Conservation (phyloP, 2,888 invertebrate species). For the Drosophila hamatofila region DNA sequence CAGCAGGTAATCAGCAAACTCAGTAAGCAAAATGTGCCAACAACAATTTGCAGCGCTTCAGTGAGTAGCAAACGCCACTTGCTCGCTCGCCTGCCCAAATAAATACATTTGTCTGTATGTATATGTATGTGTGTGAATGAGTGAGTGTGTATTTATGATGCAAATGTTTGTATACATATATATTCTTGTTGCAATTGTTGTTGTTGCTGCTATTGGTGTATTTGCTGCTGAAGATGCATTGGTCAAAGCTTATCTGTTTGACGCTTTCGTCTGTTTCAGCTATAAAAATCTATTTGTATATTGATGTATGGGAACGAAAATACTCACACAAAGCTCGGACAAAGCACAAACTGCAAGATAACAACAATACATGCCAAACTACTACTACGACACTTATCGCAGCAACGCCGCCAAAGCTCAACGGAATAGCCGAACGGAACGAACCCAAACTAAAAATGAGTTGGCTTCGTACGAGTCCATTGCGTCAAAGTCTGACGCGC, state of each 20-base stretch:
- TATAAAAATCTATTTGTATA: constrained; percentile 25
- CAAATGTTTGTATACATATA: constrained; percentile 8
- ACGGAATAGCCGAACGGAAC: constrained; percentile 20
- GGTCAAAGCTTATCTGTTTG: constrained; percentile 42
- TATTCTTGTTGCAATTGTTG: constrained; percentile 11
- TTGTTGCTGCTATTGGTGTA: constrained; percentile 6
- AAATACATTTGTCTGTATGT: constrained; percentile 14
- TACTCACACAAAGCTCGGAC: constrained; percentile 45
- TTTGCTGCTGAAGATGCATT: constrained; percentile 23
- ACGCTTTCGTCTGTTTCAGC: constrained; percentile 36
- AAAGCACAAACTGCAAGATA: constrained; percentile 42
- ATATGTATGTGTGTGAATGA: not conserved
- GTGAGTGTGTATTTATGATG: constrained; percentile 16
- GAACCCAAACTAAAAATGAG: constrained; percentile 86
- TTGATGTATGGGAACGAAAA: constrained; percentile 41
- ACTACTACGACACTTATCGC: constrained; percentile 45
- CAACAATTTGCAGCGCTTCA: constrained; percentile 59
- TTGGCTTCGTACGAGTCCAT: constrained; percentile 88
- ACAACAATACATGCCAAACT: constrained; percentile 59
- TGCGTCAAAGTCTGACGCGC: constrained; percentile 85
- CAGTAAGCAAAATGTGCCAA: constrained; percentile 37
- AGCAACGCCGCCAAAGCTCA: constrained; percentile 43
- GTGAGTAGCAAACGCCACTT: constrained; percentile 56
- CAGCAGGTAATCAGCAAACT: constrained; percentile 52
- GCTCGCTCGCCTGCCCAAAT: constrained; percentile 49